Evolutionary conservation across 2,113 vertebrate genomes (phyloP).

Genomic region (Anolis sagrei): DNA sequence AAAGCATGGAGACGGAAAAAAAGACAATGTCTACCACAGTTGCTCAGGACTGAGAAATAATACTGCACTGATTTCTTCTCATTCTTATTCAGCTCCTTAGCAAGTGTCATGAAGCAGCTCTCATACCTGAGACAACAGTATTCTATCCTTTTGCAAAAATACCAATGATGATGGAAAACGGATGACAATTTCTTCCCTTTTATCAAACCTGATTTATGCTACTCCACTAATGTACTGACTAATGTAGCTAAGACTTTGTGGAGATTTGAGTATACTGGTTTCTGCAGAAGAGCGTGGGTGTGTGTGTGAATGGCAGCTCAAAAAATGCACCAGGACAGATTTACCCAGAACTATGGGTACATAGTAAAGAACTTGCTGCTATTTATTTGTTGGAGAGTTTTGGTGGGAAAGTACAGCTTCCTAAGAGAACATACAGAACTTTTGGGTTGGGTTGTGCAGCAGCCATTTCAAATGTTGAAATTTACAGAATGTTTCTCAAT

Average conservation of each 20-base stretch:
- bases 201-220: conserved; percentile 3
- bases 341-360: no score
- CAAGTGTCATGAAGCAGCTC: not conserved
- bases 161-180: conserved; percentile 5
- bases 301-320: not conserved
- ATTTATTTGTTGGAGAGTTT: not conserved
- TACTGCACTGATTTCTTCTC: not conserved
- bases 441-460: not conserved
- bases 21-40: not conserved
- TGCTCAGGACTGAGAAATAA: not conserved
- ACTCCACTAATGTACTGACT: conserved; percentile 6
- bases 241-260: not conserved
- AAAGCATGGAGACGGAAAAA: not conserved
- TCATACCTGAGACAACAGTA: not conserved
- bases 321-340: not conserved
- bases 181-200: conserved; percentile 17
- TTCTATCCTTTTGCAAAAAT: conserved; percentile 11
- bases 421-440: not conserved
- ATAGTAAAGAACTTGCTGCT: not conserved
- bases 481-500: not conserved
- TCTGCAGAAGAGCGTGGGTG: not conserved
- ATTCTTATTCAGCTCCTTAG: conserved; percentile 13
- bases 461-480: not conserved
- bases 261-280: not conserved
- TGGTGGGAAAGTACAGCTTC: not conserved